Percentiles rank a stretch among this genome's conserved stretches.
Conservation (phyloP, 2,797 vertebrate species). For the Peromyscus eremicus region DNA sequence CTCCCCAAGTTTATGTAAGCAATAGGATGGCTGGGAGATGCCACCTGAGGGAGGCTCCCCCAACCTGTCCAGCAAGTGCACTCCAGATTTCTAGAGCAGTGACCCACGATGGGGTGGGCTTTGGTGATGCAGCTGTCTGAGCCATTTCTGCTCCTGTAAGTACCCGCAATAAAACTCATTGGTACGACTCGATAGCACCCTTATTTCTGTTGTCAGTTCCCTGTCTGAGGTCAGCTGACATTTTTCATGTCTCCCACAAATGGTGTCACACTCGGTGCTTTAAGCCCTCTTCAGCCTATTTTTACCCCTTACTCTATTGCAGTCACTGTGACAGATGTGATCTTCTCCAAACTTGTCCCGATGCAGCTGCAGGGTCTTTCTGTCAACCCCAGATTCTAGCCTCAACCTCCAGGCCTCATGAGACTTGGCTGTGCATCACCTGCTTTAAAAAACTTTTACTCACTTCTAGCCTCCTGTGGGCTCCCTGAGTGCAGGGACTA, state of each 20-base stretch:
- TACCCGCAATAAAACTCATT: neutral
- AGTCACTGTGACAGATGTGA: neutral
- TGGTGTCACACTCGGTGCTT: neutral
- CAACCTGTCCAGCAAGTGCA: neutral
- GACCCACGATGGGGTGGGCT: neutral
- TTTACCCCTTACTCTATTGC: neutral
- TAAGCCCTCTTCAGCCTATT: neutral
- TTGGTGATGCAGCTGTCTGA: neutral
- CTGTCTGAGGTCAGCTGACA: neutral
- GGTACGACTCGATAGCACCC: neutral
- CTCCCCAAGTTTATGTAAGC: neutral
- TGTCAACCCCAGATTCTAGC: constrained; percentile 17
- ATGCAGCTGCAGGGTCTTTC: neutral
- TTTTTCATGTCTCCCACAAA: neutral
- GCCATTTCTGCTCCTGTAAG: no score
- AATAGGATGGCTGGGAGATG: neutral
- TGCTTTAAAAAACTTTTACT: constrained; percentile 44
- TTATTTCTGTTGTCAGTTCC: no score
- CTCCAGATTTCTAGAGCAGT: neutral
- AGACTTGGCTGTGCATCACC: constrained; percentile 15
- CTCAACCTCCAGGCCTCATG: neutral
- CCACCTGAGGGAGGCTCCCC: neutral
- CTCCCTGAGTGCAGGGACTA: neutral
- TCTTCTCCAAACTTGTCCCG: neutral
- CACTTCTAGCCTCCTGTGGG: neutral